Conservation (phyloP, 2,113 vertebrate species). For the Sinocyclocheilus grahami region DNA sequence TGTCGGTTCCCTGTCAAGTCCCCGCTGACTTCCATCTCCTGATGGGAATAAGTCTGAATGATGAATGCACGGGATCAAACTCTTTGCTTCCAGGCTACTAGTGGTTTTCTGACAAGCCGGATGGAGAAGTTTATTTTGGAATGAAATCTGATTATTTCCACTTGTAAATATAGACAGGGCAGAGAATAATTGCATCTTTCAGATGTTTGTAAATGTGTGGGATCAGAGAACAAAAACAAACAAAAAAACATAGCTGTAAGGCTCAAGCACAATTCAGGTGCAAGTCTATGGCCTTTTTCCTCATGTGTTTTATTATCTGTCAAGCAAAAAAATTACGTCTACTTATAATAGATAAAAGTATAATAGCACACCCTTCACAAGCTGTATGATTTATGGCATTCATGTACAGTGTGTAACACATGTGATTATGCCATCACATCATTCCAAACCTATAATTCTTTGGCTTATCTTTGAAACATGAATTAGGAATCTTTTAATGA, state of each 20-base stretch:
- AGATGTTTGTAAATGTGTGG: slow-evolving; percentile 9
- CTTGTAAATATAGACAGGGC: slow-evolving; percentile 35
- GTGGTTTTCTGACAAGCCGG: slow-evolving; percentile 23
- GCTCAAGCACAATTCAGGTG: background rate
- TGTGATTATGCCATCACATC: background rate
- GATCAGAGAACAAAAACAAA: background rate
- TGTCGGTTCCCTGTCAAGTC: background rate
- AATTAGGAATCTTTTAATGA: background rate
- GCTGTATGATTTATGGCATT: too few relatives aligned
- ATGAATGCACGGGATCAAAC: background rate
- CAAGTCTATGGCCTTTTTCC: too few relatives aligned
- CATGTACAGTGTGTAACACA: too few relatives aligned
- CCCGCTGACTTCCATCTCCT: background rate
- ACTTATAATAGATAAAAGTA: background rate
- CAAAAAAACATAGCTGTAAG: background rate
- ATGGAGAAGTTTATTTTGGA: slow-evolving; percentile 40
- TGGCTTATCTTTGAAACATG: background rate
- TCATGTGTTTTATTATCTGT: too few relatives aligned
- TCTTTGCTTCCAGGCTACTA: slow-evolving; percentile 22
- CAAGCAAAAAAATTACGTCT: background rate
- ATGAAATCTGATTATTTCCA: slow-evolving; percentile 18
- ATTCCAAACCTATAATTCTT: background rate
- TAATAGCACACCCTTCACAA: background rate
- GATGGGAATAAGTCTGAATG: slow-evolving; percentile 3
- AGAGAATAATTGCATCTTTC: slow-evolving; percentile 7